Evolutionary conservation across 2,113 vertebrate genomes (phyloP), one percentile per base, ranked within the genome.

Genomic region (Uria aalge): DNA sequence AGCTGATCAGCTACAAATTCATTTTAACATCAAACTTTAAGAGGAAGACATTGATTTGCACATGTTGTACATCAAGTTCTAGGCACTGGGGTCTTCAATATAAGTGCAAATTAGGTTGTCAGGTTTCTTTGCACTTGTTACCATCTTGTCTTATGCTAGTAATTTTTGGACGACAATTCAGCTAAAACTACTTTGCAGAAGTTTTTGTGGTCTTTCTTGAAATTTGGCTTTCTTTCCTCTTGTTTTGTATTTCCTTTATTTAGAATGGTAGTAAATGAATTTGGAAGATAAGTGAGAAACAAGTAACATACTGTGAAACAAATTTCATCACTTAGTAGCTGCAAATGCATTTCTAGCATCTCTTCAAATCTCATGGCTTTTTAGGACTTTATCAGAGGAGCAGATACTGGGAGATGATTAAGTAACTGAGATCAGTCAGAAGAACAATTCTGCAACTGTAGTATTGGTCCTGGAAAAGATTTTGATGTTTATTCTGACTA

Each of bases 401-500:
- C 8, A 73, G 38, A 38, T 53, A 32, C 16, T 2, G 3, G 47
- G 24, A 47, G 30, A 50, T 1, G 3, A 41, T 40, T 52, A 90
- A 89, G 32, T 27, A 82, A 34, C 34, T 29, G n/a, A 53, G 34
- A n/a, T 29, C 38, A 60, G 19, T 29, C 60, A 60, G 36, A 66
- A 74, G 36, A 67, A 75, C 15, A 75, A 29, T 59, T 27, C 9
- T 27, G 36, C 15, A 69, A 29, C 26, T 59, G 17, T 48, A 69
- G 7, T 24, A 55, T 50, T 55, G 66, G 8, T 45, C n/a, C 15
- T 55, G n/a, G 50, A 83, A 41, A 56, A 78, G 64, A 43, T 53
- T 23, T 60, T 1, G 0, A 0, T 53, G 2, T 20, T 78, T 38
- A 9, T 43, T 78, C 40, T 72, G 45, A 9, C 24, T 36, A 40